Conservation (phyloP, 2,797 vertebrate genomes). For the Chelidonichthys spinosus region DNA sequence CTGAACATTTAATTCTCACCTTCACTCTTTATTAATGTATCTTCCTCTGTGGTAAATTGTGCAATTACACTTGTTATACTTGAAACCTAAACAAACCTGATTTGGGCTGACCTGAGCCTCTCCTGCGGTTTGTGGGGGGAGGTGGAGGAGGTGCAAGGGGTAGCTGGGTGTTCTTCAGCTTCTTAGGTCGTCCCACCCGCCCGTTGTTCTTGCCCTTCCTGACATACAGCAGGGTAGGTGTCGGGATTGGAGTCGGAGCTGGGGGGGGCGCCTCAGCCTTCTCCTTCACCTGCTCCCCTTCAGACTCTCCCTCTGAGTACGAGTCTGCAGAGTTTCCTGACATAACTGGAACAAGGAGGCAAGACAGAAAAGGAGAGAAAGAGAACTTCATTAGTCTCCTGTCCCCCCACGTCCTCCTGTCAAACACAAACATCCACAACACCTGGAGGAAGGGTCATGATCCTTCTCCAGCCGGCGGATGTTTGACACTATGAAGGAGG, state of each 20-base stretch:
- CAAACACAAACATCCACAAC: conserved; percentile 24
- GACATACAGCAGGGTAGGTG: conserved; percentile 76
- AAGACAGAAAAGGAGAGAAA: not conserved
- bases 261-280: conserved; percentile 53
- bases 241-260: conserved; percentile 34
- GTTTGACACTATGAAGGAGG: not conserved
- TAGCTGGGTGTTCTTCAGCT: conserved; percentile 70
- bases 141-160: conserved; percentile 17
- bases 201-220: conserved; percentile 81
- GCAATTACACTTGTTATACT: not conserved
- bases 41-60: not conserved
- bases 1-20: not conserved
- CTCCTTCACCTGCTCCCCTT: conserved; percentile 80
- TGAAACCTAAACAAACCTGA: conserved; percentile 51
- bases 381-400: conserved; percentile 11
- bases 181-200: conserved; percentile 80
- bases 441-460: not conserved
- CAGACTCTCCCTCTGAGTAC: conserved; percentile 84
- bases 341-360: conserved; percentile 77
- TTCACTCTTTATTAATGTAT: not conserved
- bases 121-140: conserved; percentile 69
- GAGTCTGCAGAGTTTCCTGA: conserved; percentile 88
- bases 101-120: conserved; percentile 78
- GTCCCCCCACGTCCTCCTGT: not conserved
- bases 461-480: conserved; percentile 7